phyloP scores from a whole-genome alignment of 2,113 vertebrate genomes.

The Monopterus albus region DNA sequence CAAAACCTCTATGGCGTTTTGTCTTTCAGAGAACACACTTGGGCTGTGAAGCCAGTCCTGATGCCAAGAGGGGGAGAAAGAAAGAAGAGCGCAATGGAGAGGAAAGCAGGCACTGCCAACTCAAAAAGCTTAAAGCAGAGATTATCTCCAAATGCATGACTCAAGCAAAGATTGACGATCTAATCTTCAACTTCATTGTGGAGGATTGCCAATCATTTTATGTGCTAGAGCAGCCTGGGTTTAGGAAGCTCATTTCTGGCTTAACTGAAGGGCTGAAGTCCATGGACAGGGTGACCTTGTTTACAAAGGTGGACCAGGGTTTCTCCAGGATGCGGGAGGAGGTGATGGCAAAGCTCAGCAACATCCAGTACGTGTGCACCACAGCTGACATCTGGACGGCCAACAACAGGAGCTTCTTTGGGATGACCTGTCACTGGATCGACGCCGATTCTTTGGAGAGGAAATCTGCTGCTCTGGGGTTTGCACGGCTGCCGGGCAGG shows the following conservation, averaged over 20 bases:
- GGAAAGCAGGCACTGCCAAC: constrained; percentile 71
- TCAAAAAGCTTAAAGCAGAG: constrained; percentile 72
- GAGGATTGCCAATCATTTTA: constrained; percentile 81
- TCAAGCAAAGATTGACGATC: constrained; percentile 75
- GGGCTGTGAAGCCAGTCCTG: constrained; percentile 71
- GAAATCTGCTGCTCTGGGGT: constrained; percentile 76
- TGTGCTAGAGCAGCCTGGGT: constrained; percentile 78
- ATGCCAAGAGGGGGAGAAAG: constrained; percentile 71
- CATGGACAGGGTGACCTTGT: constrained; percentile 76
- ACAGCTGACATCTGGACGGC: constrained; percentile 79
- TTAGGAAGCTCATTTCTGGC: constrained; percentile 74
- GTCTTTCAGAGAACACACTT: constrained; percentile 78
- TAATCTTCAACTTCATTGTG: constrained; percentile 78
- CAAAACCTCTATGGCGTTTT: background rate
- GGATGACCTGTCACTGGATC: constrained; percentile 83
- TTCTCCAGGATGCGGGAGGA: constrained; percentile 77
- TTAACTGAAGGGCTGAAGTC: constrained; percentile 74
- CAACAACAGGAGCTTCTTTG: constrained; percentile 76
- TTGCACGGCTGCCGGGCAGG: constrained; percentile 63
- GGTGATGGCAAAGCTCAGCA: constrained; percentile 70
- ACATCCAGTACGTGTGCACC: constrained; percentile 79
- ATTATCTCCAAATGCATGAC: constrained; percentile 76
- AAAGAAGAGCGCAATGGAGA: constrained; percentile 67
- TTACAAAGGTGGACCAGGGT: constrained; percentile 73
- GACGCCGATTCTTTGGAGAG: constrained; percentile 68